A percentile compares a stretch with the other conserved stretches of the same genome.
These are phyloP conservation scores for Deroplatys truncata DNA, from an alignment of 2,888 invertebrate genomes.

Conservation along the genomic window DNA sequence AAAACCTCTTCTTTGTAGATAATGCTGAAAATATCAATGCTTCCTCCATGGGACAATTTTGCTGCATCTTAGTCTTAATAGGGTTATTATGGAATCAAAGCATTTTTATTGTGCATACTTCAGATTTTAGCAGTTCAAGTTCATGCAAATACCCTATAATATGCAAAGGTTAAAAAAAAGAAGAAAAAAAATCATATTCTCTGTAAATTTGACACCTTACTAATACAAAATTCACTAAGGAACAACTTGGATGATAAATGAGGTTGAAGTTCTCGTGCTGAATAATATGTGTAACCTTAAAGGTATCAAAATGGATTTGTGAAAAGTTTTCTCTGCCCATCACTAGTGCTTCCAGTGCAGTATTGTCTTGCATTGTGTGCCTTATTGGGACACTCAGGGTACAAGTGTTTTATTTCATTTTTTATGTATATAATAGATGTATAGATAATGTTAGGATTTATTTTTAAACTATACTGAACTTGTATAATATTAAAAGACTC, in stretches of 20 bases:
- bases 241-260: background rate
- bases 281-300: background rate
- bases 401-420: background rate
- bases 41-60: too few relatives aligned
- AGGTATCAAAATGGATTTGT: background rate
- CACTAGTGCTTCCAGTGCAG: background rate
- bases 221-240: too few relatives aligned
- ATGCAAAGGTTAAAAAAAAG: too few relatives aligned
- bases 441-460: background rate
- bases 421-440: background rate
- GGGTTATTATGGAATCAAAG: too few relatives aligned
- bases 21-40: too few relatives aligned
- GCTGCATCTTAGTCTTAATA: too few relatives aligned
- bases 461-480: background rate
- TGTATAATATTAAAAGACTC: background rate
- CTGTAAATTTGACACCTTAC: too few relatives aligned
- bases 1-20: too few relatives aligned
- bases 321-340: background rate
- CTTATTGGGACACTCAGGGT: conserved; percentile 2
- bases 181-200: too few relatives aligned
- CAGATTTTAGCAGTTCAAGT: too few relatives aligned
- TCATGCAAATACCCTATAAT: too few relatives aligned
- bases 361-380: background rate
- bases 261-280: background rate
- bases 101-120: too few relatives aligned